phyloP scores from a whole-genome alignment of 2,888 invertebrate species.

The Orchesella flavescens region DNA sequence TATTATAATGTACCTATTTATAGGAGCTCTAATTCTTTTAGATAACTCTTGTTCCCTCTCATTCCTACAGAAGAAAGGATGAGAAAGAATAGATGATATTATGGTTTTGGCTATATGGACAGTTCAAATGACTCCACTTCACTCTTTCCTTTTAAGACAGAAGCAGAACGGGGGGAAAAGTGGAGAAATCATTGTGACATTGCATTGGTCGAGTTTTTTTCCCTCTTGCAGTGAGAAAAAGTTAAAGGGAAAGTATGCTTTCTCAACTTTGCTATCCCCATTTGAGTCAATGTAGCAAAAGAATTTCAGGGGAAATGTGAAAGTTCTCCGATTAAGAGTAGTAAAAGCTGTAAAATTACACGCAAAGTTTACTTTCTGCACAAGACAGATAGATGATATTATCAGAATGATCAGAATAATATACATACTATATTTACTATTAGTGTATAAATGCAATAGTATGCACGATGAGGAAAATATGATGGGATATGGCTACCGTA shows the following conservation, averaged over 20 bases:
- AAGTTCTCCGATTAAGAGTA: conserved; percentile 60
- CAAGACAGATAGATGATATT: background rate
- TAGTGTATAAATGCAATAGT: background rate
- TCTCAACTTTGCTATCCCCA: conserved; percentile 14
- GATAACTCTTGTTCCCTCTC: conserved; percentile 16
- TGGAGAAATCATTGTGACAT: conserved; percentile 49
- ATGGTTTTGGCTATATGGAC: no score
- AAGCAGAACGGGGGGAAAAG: no score
- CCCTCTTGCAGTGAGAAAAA: conserved; percentile 1
- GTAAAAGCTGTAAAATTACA: conserved; percentile 46
- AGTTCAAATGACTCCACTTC: no score
- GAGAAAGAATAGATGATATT: conserved; percentile 45
- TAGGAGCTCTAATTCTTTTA: no score
- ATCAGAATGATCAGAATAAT: no score
- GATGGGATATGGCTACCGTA: background rate
- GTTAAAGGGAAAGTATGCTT: conserved; percentile 10
- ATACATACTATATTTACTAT: no score
- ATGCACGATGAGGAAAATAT: conserved; percentile 4
- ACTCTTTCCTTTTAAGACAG: no score
- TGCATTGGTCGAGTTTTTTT: conserved; percentile 30
- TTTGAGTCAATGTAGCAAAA: background rate
- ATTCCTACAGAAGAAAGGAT: conserved; percentile 12
- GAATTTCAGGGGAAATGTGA: background rate
- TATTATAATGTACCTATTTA: no score
- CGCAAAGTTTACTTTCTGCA: conserved; percentile 22